A percentile compares a stretch with the other conserved stretches of the same genome.
Conservation (phyloP, 2,888 invertebrate species). For the Sceliomorpha sp. region DNA sequence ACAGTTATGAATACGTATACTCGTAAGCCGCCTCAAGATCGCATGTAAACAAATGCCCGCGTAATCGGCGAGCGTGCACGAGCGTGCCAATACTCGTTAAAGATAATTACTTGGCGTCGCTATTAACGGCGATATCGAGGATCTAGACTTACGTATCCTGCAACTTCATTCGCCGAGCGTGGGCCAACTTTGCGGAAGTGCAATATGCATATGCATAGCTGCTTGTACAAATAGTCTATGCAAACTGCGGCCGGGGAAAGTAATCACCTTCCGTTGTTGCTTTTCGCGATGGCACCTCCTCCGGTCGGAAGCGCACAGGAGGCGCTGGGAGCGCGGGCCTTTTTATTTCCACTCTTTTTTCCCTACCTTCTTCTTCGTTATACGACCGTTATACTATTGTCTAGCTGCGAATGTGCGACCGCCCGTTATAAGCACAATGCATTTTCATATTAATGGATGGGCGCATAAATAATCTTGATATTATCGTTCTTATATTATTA, state of each 20-base stretch:
- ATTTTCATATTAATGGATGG: not conserved
- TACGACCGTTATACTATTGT: conserved; percentile 28
- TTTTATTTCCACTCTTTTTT: conserved; percentile 35
- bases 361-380: conserved; percentile 34
- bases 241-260: conserved; percentile 56
- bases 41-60: conserved; percentile 38
- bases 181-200: conserved; percentile 38
- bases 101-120: conserved; percentile 43
- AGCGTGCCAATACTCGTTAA: conserved; percentile 51
- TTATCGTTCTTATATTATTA: too few relatives aligned
- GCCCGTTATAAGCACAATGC: not conserved
- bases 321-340: conserved; percentile 11
- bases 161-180: conserved; percentile 12
- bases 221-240: conserved; percentile 53
- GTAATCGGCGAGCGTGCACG: conserved; percentile 16
- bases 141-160: conserved; percentile 31
- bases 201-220: conserved; percentile 58
- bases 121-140: conserved; percentile 37
- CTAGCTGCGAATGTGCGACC: conserved; percentile 9
- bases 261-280: conserved; percentile 53
- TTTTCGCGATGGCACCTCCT: conserved; percentile 36
- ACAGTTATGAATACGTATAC: too few relatives aligned
- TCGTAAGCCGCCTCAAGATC: conserved; percentile 21
- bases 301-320: conserved; percentile 26
- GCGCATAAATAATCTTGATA: too few relatives aligned